phyloP scores from a whole-genome alignment of 2,888 invertebrate species.

The Campoplex nolae region DNA sequence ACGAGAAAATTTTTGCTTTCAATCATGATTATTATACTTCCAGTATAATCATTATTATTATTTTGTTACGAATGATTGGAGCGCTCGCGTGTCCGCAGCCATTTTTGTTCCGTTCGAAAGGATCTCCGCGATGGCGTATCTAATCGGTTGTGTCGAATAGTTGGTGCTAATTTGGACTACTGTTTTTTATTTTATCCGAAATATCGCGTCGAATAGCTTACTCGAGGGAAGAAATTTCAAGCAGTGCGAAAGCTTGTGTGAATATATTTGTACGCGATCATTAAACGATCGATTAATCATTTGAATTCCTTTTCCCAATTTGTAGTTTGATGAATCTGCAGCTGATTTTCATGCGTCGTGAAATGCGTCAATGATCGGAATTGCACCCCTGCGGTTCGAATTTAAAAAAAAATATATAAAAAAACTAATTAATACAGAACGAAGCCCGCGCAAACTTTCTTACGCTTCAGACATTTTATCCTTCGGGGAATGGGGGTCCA shows the following conservation, averaged over 20 bases:
- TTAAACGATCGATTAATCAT: background rate
- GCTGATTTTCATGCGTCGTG: background rate
- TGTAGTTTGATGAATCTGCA: background rate
- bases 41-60: slow-evolving; percentile 56
- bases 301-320: background rate
- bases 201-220: no score
- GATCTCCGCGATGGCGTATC: slow-evolving; percentile 72
- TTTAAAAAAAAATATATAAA: background rate
- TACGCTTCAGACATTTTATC: slow-evolving; percentile 24
- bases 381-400: background rate
- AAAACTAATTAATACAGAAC: background rate
- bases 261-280: background rate
- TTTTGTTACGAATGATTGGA: slow-evolving; percentile 65
- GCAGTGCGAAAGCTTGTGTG: no score
- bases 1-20: background rate
- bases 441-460: slow-evolving; percentile 44
- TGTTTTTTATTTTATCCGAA: background rate
- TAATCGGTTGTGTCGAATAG: slow-evolving; percentile 1
- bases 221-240: no score
- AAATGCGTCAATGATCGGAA: slow-evolving; percentile 3
- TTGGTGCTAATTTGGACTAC: background rate
- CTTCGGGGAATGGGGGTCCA: slow-evolving; percentile 19
- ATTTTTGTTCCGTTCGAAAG: slow-evolving; percentile 80
- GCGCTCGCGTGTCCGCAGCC: slow-evolving; percentile 68
- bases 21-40: slow-evolving; percentile 1